Evolutionary conservation across 2,797 vertebrate species (phyloP), one percentile per base, ranked within the genome.

Genomic region (Danio tinwini): DNA sequence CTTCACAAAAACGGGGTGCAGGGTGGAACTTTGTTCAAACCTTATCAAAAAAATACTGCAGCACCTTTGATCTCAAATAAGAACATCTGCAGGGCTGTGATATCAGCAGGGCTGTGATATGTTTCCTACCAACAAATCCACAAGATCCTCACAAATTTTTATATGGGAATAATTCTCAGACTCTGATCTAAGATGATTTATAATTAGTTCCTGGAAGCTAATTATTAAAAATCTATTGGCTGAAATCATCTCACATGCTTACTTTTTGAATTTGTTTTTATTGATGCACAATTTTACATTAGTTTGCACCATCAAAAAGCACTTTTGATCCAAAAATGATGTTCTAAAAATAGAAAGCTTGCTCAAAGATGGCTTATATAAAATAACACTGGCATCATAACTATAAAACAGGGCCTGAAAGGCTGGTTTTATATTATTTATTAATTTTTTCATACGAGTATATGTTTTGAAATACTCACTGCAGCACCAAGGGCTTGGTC

Each of bases 401-500:
- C 1, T 29, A 29, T 29, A 3, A 29, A 29, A 29, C 29, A 29
- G 29, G 29, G 29, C 29, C 29, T 29, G 3, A 1, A 29, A 29
- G 29, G 29, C 29, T 29, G 29, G 29, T 29, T 29, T 29, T 29
- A 1, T 29, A 3, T 29, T 1, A 29, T 1, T 29, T 29, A 29
- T 3, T 29, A 1, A 1, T 29, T 29, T 29, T 29, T 29, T 29
- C n/a, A 29, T 29, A 29, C 3, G 29, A 29, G 29, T 3, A 29
- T 29, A 29, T 19, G 53, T 62, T 61, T 14, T 69, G n/a, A 58
- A 55, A 65, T 49, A 94, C 97, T 94, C 84, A 99, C 98, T 39
- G 95, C 95, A 81, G 93, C 93, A 74, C 83, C 67, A 81, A 99
- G 92, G 7, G 96, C 97, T 85, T 97, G 95, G 17, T 94, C 87